A percentile compares a stretch with the other conserved stretches of the same genome.
Conservation (phyloP, 1,140 invertebrate genomes). For the Lucilia sericata region DNA sequence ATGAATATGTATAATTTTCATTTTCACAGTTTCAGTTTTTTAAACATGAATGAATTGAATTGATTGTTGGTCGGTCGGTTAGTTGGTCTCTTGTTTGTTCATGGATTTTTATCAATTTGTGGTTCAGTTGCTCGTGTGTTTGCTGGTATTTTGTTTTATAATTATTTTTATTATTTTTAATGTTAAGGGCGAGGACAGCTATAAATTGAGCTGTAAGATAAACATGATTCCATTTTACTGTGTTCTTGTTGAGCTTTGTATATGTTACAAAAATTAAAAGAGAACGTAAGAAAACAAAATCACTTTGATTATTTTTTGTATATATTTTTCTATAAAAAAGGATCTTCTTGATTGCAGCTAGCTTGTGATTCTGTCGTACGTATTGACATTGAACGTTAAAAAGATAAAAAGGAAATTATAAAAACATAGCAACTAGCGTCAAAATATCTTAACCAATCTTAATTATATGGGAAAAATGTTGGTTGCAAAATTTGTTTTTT, state of each 20-base stretch:
- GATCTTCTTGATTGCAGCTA: not conserved
- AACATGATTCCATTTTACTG: not conserved
- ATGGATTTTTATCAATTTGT: slow-evolving; percentile 35
- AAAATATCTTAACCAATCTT: not conserved
- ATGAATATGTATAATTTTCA: too few species aligned
- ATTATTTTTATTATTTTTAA: slow-evolving; percentile 31
- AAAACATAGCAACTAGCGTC: not conserved
- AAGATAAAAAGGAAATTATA: not conserved
- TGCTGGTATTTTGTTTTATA: slow-evolving; percentile 1
- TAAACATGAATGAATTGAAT: not conserved
- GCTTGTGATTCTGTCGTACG: not conserved
- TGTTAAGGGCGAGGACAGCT: slow-evolving; percentile 30
- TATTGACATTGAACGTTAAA: not conserved
- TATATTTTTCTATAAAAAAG: not conserved
- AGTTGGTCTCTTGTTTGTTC: not conserved
- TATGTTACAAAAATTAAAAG: not conserved
- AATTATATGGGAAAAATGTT: not conserved
- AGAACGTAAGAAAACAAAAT: not conserved
- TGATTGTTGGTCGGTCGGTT: slow-evolving; percentile 26
- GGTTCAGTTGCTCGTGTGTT: not conserved
- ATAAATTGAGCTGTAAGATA: slow-evolving; percentile 33
- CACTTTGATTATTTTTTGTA: not conserved
- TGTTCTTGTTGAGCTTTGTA: not conserved
- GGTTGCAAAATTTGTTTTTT: too few species aligned
- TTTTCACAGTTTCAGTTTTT: too few species aligned